A percentile compares a stretch with the other conserved stretches of the same genome.
Evolutionary conservation across 1,140 invertebrate genomes (phyloP).

Genomic region (Trissolcus basalis): DNA sequence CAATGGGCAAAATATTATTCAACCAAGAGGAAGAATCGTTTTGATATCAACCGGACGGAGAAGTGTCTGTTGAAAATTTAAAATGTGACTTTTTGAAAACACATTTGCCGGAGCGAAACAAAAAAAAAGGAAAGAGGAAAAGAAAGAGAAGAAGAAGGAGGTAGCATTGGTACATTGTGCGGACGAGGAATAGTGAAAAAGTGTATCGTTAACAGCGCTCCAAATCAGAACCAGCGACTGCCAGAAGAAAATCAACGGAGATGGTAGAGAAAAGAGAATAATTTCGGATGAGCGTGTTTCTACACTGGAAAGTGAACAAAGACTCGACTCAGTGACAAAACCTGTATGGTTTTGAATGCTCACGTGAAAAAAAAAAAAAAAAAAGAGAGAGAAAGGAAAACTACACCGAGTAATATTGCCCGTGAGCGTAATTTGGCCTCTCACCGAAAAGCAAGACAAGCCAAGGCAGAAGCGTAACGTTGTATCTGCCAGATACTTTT

Average conservation of each 20-base stretch:
- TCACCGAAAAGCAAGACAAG: slow-evolving; percentile 24
- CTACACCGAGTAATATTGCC: slow-evolving; percentile 65
- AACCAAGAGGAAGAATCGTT: neutral
- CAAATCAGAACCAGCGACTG: slow-evolving; percentile 46
- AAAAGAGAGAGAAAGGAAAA: too few relatives aligned
- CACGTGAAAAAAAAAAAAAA: slow-evolving; percentile 43
- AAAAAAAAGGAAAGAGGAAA: slow-evolving; percentile 8
- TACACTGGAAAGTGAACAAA: slow-evolving; percentile 68
- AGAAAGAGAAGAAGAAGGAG: too few relatives aligned
- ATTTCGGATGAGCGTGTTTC: slow-evolving; percentile 64
- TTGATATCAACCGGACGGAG: too few relatives aligned
- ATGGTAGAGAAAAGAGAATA: slow-evolving; percentile 47
- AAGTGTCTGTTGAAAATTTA: too few relatives aligned
- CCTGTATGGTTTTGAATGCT: slow-evolving; percentile 64
- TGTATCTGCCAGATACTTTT: slow-evolving; percentile 25
- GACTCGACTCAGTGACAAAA: slow-evolving; percentile 68
- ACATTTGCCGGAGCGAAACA: neutral
- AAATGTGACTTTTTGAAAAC: too few relatives aligned
- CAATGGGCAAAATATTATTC: too few relatives aligned
- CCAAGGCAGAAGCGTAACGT: slow-evolving; percentile 18
- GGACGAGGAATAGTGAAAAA: slow-evolving; percentile 31
- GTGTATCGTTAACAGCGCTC: slow-evolving; percentile 19
- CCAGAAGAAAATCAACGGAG: slow-evolving; percentile 40
- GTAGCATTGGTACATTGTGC: slow-evolving; percentile 11
- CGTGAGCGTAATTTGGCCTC: slow-evolving; percentile 60